Percentiles rank a stretch among this genome's conserved stretches.
Conservation (phyloP, 2,797 vertebrate genomes). For the Alfaro cultratus region DNA sequence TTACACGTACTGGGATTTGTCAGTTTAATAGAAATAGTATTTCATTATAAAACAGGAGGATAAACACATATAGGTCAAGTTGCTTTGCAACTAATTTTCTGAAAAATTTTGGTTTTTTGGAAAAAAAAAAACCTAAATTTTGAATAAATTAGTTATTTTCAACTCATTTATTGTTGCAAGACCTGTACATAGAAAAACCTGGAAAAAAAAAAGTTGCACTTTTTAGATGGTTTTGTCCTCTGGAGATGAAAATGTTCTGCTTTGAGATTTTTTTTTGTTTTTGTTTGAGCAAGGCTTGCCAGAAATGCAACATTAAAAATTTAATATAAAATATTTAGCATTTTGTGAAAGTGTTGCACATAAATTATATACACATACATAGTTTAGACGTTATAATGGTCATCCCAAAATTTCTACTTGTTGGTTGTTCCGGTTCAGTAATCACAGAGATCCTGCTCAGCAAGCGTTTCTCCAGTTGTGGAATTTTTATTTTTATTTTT, state of each 20-base stretch:
- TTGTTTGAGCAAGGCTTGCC: not conserved
- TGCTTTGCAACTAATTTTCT: not conserved
- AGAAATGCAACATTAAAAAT: not conserved
- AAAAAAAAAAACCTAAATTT: too few species aligned
- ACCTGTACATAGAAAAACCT: too few species aligned
- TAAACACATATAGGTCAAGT: not conserved
- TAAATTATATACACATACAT: not conserved
- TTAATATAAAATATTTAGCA: not conserved
- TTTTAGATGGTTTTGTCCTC: not conserved
- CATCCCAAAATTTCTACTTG: not conserved
- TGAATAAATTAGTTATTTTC: not conserved
- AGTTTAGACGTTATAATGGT: not conserved
- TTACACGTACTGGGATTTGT: not conserved
- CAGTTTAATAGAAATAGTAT: not conserved
- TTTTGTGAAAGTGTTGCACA: not conserved
- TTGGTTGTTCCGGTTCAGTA: not conserved
- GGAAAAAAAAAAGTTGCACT: not conserved
- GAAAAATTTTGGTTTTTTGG: not conserved
- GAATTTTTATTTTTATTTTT: too few species aligned
- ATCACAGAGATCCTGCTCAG: not conserved
- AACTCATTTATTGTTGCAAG: not conserved
- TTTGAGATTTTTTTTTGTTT: not conserved
- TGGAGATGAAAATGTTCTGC: not conserved
- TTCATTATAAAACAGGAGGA: not conserved
- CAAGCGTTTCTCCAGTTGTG: not conserved